Conservation (phyloP, 2,888 invertebrate genomes). For the Dynastes maya region DNA sequence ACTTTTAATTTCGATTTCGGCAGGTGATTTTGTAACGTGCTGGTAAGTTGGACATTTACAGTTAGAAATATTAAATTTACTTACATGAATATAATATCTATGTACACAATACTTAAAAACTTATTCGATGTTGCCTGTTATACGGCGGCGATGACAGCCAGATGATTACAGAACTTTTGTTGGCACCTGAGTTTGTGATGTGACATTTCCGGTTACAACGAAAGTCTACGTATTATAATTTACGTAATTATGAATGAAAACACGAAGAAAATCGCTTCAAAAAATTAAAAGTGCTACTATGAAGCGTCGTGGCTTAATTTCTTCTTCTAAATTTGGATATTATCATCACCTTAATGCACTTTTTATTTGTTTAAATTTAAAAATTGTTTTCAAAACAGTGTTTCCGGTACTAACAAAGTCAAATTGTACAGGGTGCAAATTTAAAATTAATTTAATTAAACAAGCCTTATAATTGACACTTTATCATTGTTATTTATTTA, state of each 20-base stretch:
- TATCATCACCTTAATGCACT: not conserved
- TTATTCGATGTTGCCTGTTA: constrained; percentile 45
- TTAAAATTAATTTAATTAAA: constrained; percentile 2
- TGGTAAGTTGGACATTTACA: not conserved
- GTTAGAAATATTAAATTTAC: constrained; percentile 14
- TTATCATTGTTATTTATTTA: no score
- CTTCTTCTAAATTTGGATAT: not conserved
- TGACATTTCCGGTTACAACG: constrained; percentile 60
- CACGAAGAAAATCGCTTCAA: not conserved
- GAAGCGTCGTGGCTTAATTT: not conserved
- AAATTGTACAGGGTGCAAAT: constrained; percentile 30
- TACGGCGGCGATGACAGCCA: constrained; percentile 45
- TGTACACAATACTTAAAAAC: constrained; percentile 47
- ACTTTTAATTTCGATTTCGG: constrained; percentile 36
- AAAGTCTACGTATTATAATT: constrained; percentile 5
- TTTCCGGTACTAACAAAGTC: constrained; percentile 48
- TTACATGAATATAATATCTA: constrained; percentile 52
- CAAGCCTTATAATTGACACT: no score
- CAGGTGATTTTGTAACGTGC: not conserved
- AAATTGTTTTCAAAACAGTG: constrained; percentile 24
- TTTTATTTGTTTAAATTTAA: constrained; percentile 1
- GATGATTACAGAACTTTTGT: constrained; percentile 56
- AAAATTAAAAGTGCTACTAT: not conserved
- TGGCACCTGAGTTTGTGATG: constrained; percentile 64
- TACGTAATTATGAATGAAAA: constrained; percentile 35